These are phyloP conservation scores for Cheilosia pagana DNA, from an alignment of 2,888 invertebrate genomes.

Conservation along the genomic window DNA sequence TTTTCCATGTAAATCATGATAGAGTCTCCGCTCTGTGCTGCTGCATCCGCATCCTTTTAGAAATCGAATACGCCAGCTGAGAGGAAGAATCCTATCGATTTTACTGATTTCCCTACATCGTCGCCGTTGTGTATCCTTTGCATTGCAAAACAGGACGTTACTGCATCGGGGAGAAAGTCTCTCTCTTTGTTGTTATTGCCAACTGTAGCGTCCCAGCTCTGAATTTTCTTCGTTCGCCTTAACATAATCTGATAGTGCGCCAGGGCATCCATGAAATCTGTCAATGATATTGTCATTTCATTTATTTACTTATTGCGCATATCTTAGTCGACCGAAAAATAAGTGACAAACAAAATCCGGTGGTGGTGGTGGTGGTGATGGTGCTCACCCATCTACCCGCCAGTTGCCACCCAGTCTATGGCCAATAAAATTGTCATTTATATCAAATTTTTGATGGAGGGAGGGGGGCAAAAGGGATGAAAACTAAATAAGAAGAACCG, in stretches of 20 bases:
- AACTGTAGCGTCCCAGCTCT: neutral
- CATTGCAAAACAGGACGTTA: slow-evolving; percentile 59
- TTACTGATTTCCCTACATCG: slow-evolving; percentile 45
- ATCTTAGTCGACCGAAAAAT: slow-evolving; percentile 70
- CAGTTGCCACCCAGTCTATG: neutral
- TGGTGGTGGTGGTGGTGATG: neutral
- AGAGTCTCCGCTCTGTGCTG: slow-evolving; percentile 38
- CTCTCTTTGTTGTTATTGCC: slow-evolving; percentile 17
- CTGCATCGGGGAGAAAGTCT: slow-evolving; percentile 19
- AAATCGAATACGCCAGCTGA: slow-evolving; percentile 35
- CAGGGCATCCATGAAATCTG: slow-evolving; percentile 72
- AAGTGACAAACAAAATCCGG: slow-evolving; percentile 67
- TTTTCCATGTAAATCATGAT: slow-evolving; percentile 74
- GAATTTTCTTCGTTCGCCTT: slow-evolving; percentile 48
- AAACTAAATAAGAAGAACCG: slow-evolving; percentile 37
- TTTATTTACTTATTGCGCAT: slow-evolving; percentile 73
- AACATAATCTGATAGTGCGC: slow-evolving; percentile 65
- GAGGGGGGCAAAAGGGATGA: neutral
- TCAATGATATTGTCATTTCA: slow-evolving; percentile 75
- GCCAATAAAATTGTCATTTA: slow-evolving; percentile 72
- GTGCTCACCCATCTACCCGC: neutral
- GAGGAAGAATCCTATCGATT: slow-evolving; percentile 60
- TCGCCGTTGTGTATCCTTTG: slow-evolving; percentile 47
- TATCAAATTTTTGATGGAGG: slow-evolving; percentile 53
- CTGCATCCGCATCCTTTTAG: slow-evolving; percentile 18